phyloP scores from a whole-genome alignment of 2,888 invertebrate species.

The Branchipolynoe longqiensis region DNA sequence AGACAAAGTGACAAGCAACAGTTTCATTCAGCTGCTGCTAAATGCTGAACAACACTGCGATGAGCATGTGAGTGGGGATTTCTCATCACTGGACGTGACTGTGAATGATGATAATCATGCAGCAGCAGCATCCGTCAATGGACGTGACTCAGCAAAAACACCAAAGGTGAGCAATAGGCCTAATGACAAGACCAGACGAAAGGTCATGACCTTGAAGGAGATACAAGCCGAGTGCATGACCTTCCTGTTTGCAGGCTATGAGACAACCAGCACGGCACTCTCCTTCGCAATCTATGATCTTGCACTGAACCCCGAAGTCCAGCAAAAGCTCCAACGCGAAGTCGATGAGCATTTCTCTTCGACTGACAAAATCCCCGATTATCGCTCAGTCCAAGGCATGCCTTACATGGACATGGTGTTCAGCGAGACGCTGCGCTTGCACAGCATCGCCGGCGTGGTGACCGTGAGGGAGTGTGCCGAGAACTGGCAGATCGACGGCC shows the following conservation, averaged over 20 bases:
- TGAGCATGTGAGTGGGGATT: not conserved
- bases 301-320: constrained; percentile 49
- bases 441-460: constrained; percentile 63
- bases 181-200: not conserved
- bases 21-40: constrained; percentile 25
- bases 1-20: not conserved
- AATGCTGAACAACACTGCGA: not conserved
- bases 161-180: not conserved
- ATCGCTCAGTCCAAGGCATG: constrained; percentile 48
- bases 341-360: constrained; percentile 76
- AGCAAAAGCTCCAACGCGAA: constrained; percentile 77
- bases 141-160: not conserved
- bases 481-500: constrained; percentile 69
- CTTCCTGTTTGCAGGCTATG: constrained; percentile 57
- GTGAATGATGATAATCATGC: not conserved
- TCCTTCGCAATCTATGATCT: constrained; percentile 27
- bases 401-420: constrained; percentile 53
- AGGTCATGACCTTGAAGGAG: not conserved
- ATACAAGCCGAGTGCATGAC: constrained; percentile 25
- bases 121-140: not conserved
- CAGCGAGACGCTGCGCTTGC: constrained; percentile 47
- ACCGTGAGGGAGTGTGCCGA: constrained; percentile 75
- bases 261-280: constrained; percentile 52
- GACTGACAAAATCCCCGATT: constrained; percentile 58
- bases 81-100: not conserved